Percentiles rank a stretch among this genome's conserved stretches.
These are phyloP conservation scores for Darevskia nairensis DNA, from an alignment of 2,797 vertebrate genomes.

Conservation along the genomic window DNA sequence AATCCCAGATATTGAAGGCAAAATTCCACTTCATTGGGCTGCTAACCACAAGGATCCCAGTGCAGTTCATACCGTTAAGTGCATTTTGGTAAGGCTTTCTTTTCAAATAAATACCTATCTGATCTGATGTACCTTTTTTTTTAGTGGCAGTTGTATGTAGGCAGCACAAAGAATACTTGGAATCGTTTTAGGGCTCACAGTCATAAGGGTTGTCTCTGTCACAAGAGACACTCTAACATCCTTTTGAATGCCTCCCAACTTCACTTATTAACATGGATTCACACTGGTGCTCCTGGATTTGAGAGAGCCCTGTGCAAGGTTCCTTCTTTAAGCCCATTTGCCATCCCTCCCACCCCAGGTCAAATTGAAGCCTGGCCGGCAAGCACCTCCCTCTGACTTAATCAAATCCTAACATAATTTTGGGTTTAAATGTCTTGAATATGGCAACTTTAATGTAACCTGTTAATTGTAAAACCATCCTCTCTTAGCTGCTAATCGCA, in stretches of 20 bases:
- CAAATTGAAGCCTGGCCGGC: too few species aligned
- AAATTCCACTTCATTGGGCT: conserved; percentile 98
- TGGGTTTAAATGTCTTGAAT: conserved; percentile 14
- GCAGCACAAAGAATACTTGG: neutral
- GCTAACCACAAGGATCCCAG: conserved; percentile 96
- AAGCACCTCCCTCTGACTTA: too few species aligned
- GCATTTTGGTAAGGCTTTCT: conserved; percentile 89
- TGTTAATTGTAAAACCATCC: neutral
- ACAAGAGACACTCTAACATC: neutral
- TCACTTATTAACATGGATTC: too few species aligned
- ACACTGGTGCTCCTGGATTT: too few species aligned
- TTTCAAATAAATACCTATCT: neutral
- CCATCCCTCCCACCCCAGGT: too few species aligned
- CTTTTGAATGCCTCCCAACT: neutral
- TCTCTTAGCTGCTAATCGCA: neutral
- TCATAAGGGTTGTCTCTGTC: neutral
- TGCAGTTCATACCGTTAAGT: conserved; percentile 93
- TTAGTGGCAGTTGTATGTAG: neutral
- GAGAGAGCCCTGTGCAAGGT: too few species aligned
- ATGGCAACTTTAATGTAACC: neutral
- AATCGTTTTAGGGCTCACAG: neutral
- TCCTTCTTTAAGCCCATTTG: too few species aligned
- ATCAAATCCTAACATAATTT: neutral
- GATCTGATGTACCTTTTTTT: neutral
- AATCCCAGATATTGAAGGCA: conserved; percentile 97